Percentiles rank a stretch among this genome's conserved stretches.
Conservation (phyloP, 1,140 invertebrate genomes). For the Octopus sinensis region DNA sequence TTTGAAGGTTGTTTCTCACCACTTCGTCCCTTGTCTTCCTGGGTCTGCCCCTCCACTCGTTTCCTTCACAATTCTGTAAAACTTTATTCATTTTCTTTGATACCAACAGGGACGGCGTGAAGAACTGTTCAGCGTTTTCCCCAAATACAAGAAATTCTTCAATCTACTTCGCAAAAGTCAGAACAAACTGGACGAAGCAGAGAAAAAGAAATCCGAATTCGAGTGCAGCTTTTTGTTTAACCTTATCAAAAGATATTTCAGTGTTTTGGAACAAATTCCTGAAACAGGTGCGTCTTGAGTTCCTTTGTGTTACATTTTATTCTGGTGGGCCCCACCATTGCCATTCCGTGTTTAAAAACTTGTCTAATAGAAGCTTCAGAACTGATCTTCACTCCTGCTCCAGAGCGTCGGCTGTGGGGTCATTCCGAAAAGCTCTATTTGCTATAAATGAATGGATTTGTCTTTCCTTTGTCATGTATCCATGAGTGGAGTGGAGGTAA, state of each 20-base stretch:
- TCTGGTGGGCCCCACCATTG: neutral
- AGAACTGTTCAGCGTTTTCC: slow-evolving; percentile 78
- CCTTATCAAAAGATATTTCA: slow-evolving; percentile 88
- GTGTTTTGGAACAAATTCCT: slow-evolving; percentile 74
- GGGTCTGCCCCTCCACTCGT: too few species aligned
- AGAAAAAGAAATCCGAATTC: slow-evolving; percentile 74
- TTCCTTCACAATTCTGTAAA: too few species aligned
- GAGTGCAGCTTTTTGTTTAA: slow-evolving; percentile 83
- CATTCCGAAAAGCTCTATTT: too few species aligned
- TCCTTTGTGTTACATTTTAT: neutral
- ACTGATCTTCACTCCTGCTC: too few species aligned
- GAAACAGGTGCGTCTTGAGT: slow-evolving; percentile 60
- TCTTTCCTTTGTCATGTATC: too few species aligned
- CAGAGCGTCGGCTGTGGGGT: too few species aligned
- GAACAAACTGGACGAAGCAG: slow-evolving; percentile 66
- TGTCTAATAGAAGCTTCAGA: too few species aligned
- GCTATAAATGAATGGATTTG: too few species aligned
- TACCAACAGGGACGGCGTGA: slow-evolving; percentile 43
- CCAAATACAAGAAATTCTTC: slow-evolving; percentile 92
- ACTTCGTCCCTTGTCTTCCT: too few species aligned
- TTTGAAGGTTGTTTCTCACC: too few species aligned
- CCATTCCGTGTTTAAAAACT: neutral
- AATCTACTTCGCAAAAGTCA: slow-evolving; percentile 83
- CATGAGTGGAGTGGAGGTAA: too few species aligned
- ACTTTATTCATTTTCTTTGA: neutral